A percentile compares a stretch with the other conserved stretches of the same genome.
Evolutionary conservation across 2,797 vertebrate genomes (phyloP).

Genomic region (Cyclopterus lumpus): DNA sequence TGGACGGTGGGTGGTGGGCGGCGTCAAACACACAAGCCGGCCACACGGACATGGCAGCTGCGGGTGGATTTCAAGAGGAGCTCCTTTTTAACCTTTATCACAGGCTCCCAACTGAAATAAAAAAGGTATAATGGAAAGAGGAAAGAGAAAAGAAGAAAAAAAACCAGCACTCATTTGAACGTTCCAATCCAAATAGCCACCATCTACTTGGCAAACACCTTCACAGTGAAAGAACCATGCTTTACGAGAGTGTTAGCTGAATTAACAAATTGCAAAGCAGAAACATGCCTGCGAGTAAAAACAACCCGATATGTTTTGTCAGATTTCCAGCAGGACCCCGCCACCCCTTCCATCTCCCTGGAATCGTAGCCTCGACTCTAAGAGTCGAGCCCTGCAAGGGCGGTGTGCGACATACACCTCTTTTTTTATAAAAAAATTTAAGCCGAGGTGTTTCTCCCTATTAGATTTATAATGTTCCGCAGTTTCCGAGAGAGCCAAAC

Average conservation of each 20-base stretch:
- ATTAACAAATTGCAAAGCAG: conserved; percentile 76
- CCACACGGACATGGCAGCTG: conserved; percentile 36
- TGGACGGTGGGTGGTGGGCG: conserved; percentile 6
- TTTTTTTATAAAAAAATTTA: conserved; percentile 4
- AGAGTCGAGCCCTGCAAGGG: conserved; percentile 13
- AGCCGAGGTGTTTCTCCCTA: conserved; percentile 64
- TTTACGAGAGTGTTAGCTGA: conserved; percentile 70
- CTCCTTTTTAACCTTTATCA: conserved; percentile 43
- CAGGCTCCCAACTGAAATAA: conserved; percentile 41
- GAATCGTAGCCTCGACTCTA: not conserved
- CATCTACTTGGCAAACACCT: conserved; percentile 63
- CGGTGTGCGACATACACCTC: conserved; percentile 42
- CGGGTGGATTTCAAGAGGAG: conserved; percentile 1
- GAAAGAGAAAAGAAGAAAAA: not conserved
- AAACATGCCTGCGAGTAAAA: conserved; percentile 61
- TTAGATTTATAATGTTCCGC: conserved; percentile 70
- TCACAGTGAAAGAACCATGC: conserved; percentile 46
- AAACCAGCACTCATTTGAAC: conserved; percentile 5
- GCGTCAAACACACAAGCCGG: conserved; percentile 27
- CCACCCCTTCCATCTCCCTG: conserved; percentile 31
- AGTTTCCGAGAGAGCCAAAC: conserved; percentile 62
- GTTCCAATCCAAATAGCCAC: conserved; percentile 61
- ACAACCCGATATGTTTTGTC: conserved; percentile 55
- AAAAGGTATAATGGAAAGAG: conserved; percentile 40
- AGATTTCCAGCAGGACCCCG: conserved; percentile 50